These are phyloP conservation scores for Colletes latitarsis DNA, from an alignment of 1,140 invertebrate species.

Conservation along the genomic window DNA sequence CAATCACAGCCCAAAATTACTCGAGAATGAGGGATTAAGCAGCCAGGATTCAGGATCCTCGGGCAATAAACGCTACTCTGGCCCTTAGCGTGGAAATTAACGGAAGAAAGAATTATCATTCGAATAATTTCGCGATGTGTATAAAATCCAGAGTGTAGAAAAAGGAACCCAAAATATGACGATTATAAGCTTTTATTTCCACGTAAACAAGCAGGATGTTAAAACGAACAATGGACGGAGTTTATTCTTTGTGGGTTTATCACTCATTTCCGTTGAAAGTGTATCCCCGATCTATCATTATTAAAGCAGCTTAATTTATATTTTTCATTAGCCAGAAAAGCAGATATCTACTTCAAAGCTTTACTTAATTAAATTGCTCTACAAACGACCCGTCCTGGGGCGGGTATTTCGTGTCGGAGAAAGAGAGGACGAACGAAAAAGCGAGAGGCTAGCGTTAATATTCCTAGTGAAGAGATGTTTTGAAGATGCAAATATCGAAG, in stretches of 20 bases:
- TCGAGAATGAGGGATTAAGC: no score
- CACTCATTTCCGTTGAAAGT: constrained; percentile 7
- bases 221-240: not conserved
- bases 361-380: constrained; percentile 49
- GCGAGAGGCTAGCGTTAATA: constrained; percentile 14
- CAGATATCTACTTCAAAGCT: constrained; percentile 19
- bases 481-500: constrained; percentile 1
- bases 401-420: constrained; percentile 3
- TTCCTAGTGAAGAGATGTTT: constrained; percentile 9
- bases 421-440: not conserved
- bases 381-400: constrained; percentile 21
- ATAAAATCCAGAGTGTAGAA: no score
- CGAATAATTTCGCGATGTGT: no score
- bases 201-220: not conserved
- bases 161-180: no score
- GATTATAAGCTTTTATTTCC: not conserved
- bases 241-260: not conserved
- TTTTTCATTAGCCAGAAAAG: constrained; percentile 42
- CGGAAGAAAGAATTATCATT: no score
- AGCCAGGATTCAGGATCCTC: no score
- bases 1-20: no score
- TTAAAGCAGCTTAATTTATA: constrained; percentile 38
- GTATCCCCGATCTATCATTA: not conserved
- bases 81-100: no score
- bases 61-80: no score